Conservation (phyloP, 2,797 vertebrate species). For the Uromys caudimaculatus region DNA sequence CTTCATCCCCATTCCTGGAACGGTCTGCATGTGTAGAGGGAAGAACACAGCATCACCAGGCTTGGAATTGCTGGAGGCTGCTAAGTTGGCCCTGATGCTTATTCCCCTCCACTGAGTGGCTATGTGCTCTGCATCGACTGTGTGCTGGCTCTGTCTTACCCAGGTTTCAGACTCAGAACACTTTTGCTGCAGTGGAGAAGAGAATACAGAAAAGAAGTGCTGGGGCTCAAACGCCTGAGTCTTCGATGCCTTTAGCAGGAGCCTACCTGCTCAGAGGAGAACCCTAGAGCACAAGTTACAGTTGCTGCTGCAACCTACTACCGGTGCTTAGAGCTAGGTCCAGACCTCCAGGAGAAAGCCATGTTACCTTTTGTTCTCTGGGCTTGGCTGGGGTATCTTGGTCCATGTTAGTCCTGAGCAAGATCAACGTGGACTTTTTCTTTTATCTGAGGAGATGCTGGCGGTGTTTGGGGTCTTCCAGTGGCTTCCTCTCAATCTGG, state of each 20-base stretch:
- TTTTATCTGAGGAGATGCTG: background rate
- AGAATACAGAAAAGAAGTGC: background rate
- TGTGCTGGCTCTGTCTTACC: background rate
- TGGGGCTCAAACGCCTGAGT: background rate
- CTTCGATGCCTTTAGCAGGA: background rate
- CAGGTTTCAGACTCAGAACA: background rate
- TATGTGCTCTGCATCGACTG: background rate
- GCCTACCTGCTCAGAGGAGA: background rate
- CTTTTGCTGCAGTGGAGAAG: background rate
- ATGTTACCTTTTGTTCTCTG: conserved; percentile 57
- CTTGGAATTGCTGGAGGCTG: background rate
- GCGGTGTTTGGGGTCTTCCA: background rate
- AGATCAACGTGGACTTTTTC: conserved; percentile 20
- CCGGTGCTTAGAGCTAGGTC: background rate
- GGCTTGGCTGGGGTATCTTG: background rate
- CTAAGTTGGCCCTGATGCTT: background rate
- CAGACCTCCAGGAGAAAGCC: background rate
- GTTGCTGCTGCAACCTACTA: background rate
- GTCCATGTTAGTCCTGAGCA: conserved; percentile 57
- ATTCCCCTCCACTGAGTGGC: background rate
- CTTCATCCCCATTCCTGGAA: background rate
- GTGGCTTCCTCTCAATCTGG: background rate
- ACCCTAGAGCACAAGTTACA: no score
- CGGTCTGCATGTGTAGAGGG: background rate
- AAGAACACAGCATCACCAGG: background rate